These are phyloP conservation scores for Galleria mellonella DNA, from an alignment of 1,140 invertebrate genomes.

Conservation along the genomic window DNA sequence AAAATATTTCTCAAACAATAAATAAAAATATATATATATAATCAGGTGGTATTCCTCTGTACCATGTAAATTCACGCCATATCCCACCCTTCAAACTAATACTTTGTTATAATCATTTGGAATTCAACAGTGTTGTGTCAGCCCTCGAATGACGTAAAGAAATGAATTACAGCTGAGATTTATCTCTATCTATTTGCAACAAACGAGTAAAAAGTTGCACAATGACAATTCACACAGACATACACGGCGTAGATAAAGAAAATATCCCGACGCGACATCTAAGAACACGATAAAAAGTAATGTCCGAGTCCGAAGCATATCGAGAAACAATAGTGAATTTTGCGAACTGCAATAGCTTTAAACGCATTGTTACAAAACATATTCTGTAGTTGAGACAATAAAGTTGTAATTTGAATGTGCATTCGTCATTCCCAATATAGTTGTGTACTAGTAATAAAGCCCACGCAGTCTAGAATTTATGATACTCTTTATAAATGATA, in stretches of 20 bases:
- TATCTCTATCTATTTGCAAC: too few species aligned
- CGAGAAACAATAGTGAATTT: constrained; percentile 44
- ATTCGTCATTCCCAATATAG: constrained; percentile 9
- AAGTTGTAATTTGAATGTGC: constrained; percentile 2
- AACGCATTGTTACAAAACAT: constrained; percentile 3
- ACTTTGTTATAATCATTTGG: too few species aligned
- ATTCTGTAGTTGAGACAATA: not conserved
- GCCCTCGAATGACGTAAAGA: too few species aligned
- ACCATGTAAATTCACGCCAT: too few species aligned
- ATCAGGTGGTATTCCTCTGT: too few species aligned
- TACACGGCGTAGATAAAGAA: constrained; percentile 13
- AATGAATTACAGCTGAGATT: too few species aligned
- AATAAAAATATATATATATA: too few species aligned
- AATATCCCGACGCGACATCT: constrained; percentile 31
- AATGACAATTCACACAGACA: too few species aligned
- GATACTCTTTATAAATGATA: constrained; percentile 12
- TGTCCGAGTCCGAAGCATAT: constrained; percentile 29
- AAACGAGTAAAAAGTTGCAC: too few species aligned
- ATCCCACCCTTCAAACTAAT: too few species aligned
- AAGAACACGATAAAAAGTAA: constrained; percentile 44
- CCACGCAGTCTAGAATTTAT: constrained; percentile 19
- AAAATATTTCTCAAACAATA: too few species aligned
- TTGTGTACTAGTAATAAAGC: constrained; percentile 13
- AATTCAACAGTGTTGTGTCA: too few species aligned
- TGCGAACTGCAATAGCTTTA: constrained; percentile 12